phyloP scores from a whole-genome alignment of 1,140 invertebrate genomes.

The Teleogryllus occipitalis region DNA sequence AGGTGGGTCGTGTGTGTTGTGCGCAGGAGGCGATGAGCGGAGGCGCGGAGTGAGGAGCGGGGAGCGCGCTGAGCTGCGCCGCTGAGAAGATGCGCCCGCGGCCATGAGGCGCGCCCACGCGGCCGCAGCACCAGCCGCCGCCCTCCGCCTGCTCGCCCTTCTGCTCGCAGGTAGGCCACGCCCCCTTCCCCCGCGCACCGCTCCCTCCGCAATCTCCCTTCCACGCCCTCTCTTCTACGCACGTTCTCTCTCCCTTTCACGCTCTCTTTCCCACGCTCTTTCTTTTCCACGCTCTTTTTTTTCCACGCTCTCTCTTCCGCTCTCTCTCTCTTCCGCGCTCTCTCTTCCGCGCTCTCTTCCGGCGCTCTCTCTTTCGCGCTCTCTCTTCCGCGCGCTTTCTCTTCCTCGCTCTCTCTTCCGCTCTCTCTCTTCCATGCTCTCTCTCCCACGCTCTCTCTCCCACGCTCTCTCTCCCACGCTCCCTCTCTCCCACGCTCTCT shows the following conservation, averaged over 20 bases:
- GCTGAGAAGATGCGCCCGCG: no score
- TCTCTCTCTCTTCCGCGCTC: neutral
- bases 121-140: no score
- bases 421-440: neutral
- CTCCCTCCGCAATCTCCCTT: neutral
- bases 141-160: no score
- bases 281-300: neutral
- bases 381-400: neutral
- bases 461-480: neutral
- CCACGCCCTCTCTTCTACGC: neutral
- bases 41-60: no score
- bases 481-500: neutral
- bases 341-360: no score
- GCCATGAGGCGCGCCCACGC: no score
- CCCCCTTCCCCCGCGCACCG: neutral
- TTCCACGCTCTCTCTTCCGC: neutral
- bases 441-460: constrained; percentile 7
- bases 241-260: neutral
- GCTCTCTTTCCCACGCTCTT: constrained; percentile 7
- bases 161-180: no score
- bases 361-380: neutral
- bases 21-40: no score
- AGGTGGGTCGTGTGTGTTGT: no score
- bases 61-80: no score
- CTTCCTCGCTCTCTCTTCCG: neutral